phyloP scores from a whole-genome alignment of 2,888 invertebrate genomes.

The Periphyllus acericola region DNA sequence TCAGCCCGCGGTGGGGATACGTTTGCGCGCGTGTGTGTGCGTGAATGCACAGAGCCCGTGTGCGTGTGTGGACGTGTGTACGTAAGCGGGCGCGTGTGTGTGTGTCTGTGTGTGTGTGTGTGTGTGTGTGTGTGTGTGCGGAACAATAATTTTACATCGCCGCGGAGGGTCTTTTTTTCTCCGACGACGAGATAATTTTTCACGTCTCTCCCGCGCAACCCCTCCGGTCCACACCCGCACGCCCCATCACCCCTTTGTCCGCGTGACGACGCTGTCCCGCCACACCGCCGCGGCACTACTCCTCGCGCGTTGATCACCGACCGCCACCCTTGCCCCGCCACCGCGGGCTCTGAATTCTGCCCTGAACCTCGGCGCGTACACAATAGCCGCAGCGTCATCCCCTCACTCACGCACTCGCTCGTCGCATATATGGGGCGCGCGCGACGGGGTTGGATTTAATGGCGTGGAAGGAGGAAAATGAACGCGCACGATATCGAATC shows the following conservation, averaged over 20 bases:
- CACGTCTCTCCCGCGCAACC: not conserved
- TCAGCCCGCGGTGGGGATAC: conserved; percentile 54
- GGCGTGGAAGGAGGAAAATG: conserved; percentile 60
- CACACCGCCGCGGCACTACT: too few relatives aligned
- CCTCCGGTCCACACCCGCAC: too few relatives aligned
- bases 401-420: not conserved
- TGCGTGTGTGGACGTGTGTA: not conserved
- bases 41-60: not conserved
- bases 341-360: too few relatives aligned
- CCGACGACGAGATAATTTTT: not conserved
- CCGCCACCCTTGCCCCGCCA: not conserved
- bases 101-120: not conserved
- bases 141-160: not conserved
- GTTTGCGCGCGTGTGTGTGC: not conserved
- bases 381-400: not conserved
- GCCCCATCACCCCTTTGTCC: too few relatives aligned
- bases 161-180: not conserved
- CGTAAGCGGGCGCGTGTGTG: too few relatives aligned
- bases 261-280: too few relatives aligned
- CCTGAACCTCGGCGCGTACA: too few relatives aligned
- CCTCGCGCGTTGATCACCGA: too few relatives aligned
- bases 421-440: not conserved
- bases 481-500: conserved; percentile 37
- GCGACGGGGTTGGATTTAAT: conserved; percentile 44
- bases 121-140: not conserved